phyloP scores from a whole-genome alignment of 2,888 invertebrate species.

The Bombyx huttoni region DNA sequence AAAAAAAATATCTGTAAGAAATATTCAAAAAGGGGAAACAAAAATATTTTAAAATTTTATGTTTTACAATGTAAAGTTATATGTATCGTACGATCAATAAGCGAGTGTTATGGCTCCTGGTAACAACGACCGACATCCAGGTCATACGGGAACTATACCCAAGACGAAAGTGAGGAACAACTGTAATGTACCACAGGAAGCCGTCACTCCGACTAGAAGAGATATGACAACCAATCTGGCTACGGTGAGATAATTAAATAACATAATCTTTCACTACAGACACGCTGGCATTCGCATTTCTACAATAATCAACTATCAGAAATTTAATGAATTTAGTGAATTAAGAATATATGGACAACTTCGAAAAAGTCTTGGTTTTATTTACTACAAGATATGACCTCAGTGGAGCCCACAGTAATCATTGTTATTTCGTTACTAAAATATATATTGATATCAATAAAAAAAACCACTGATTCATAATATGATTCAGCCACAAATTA shows the following conservation, averaged over 20 bases:
- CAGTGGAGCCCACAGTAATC: no score
- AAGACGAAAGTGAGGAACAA: constrained; percentile 75
- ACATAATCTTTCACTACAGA: not conserved
- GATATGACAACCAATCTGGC: constrained; percentile 69
- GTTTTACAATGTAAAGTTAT: constrained; percentile 14
- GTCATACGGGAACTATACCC: constrained; percentile 78
- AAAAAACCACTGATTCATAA: no score
- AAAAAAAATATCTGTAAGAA: not conserved
- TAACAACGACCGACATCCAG: constrained; percentile 62
- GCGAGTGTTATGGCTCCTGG: constrained; percentile 65
- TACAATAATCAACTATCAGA: no score
- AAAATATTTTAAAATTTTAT: not conserved
- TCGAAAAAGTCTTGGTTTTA: no score
- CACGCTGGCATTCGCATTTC: not conserved
- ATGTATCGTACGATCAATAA: constrained; percentile 19
- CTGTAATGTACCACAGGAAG: constrained; percentile 73
- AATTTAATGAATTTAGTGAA: no score
- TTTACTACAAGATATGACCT: no score
- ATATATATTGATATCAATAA: no score
- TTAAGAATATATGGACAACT: no score
- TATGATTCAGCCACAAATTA: no score
- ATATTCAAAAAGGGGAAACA: not conserved
- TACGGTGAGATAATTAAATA: constrained; percentile 34
- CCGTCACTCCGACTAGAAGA: constrained; percentile 73
- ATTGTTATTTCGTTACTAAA: no score